Evolutionary conservation across 2,888 invertebrate species (phyloP).

Genomic region (Coelogynopora nodosa): DNA sequence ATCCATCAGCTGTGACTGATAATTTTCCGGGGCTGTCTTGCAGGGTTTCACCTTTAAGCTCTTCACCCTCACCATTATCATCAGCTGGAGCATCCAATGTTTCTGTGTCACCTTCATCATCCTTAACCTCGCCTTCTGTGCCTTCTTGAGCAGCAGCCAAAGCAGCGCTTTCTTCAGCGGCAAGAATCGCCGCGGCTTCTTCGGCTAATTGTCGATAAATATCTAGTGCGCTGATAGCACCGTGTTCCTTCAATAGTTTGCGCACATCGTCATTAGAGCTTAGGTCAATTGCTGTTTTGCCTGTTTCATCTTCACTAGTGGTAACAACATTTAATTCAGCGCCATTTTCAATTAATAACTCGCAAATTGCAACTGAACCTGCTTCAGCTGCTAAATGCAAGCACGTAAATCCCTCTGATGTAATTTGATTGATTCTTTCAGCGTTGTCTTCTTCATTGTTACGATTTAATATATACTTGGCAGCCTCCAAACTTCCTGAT

Average conservation of each 20-base stretch:
- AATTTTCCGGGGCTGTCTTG: background rate
- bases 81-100: background rate
- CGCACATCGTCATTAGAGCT: background rate
- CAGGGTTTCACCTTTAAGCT: background rate
- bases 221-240: background rate
- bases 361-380: constrained; percentile 85
- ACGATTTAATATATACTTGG: constrained; percentile 26
- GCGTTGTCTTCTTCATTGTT: constrained; percentile 10
- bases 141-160: background rate
- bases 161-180: constrained; percentile 15
- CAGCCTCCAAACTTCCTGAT: constrained; percentile 31
- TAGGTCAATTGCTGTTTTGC: background rate
- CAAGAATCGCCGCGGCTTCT: background rate
- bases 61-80: background rate
- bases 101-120: background rate
- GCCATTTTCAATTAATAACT: constrained; percentile 75
- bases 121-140: background rate
- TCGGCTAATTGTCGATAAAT: constrained; percentile 6
- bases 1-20: background rate
- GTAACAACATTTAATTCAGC: constrained; percentile 72
- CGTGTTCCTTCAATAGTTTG: background rate
- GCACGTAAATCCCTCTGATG: constrained; percentile 75
- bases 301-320: background rate
- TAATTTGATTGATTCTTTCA: constrained; percentile 23
- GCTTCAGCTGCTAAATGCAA: constrained; percentile 88